Base-by-base conservation (phyloP, 2,888 invertebrate genomes). In the Stenolophus ochropezus region DNA sequence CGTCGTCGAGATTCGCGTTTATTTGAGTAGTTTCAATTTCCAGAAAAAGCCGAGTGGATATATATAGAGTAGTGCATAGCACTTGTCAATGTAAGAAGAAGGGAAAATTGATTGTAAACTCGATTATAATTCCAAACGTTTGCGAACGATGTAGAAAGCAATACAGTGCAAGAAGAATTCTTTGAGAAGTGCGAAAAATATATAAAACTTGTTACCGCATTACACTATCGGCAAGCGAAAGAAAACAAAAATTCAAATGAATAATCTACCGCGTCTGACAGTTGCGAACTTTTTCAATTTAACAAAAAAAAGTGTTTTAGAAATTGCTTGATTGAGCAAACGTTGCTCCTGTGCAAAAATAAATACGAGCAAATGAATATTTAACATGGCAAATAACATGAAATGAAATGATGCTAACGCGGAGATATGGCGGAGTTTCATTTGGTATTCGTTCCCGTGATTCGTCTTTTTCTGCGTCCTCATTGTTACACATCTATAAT, bases 261-360 rank as follows among this genome's bases (percentile, higher is more conserved):
- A 76, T 76, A 76, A 76, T 76, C 76, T 76, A 33, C 42, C 76
- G 33, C 76, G 56, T 58, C 76, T 76, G 76, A 56, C 56, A 76
- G 76, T 18, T 76, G 33, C 23, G 33, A 76, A 53, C 56, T 76
- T 76, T 76, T 76, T 53, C 76, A 76, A 76, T 76, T 76, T 56
- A 53, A 76, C 47, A 76, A 58, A 76, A 58, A 74, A 76, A 76
- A 56, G 56, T 76, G 76, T 58, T 76, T 42, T 42, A 18, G 25
- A 76, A 76, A 76, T 76, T 76, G 58, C 42, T 76, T 76, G 76
- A 76, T 76, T 76, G 76, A 76, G 76, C 76, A 76, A 76, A 76
- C 76, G 58, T 56, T 76, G 53, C 76, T 76, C n/a, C 42, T 14
- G 23, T 27, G 25, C 27, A 18, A 58, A 76, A 58, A 53, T 76